Percentiles rank a stretch among this genome's conserved stretches.
Conservation (phyloP, 2,113 vertebrate species). For the Clarias batrachus region DNA sequence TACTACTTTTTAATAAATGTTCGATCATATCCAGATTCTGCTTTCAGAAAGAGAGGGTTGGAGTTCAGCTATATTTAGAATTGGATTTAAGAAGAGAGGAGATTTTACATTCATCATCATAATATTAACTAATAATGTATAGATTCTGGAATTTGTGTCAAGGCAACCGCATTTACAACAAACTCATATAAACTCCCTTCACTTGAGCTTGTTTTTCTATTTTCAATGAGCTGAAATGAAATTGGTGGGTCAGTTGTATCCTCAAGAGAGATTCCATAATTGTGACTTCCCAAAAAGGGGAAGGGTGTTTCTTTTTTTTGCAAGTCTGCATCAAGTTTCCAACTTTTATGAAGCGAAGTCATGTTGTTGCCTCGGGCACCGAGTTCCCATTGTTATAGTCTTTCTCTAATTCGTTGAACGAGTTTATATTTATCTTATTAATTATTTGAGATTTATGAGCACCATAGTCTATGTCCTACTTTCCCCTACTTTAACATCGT, state of each 20-base stretch:
- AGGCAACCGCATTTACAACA: background rate
- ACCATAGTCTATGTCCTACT: constrained; percentile 71
- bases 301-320: background rate
- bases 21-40: background rate
- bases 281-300: constrained; percentile 5
- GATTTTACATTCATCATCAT: background rate
- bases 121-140: background rate
- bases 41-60: background rate
- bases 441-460: constrained; percentile 32
- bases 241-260: constrained; percentile 15
- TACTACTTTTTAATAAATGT: background rate
- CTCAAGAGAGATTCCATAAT: constrained; percentile 34
- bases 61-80: background rate
- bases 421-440: constrained; percentile 43
- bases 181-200: background rate
- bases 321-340: background rate
- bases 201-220: background rate
- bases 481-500: constrained; percentile 55
- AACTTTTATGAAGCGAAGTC: constrained; percentile 7
- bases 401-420: constrained; percentile 26
- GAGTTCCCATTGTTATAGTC: constrained; percentile 5
- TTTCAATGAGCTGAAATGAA: constrained; percentile 10
- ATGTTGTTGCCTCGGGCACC: constrained; percentile 36
- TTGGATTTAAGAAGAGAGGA: background rate
- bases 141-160: background rate